Evolutionary conservation across 2,888 invertebrate species (phyloP), one percentile per base, ranked within the genome.

Genomic region (Pristionchus mayeri): DNA sequence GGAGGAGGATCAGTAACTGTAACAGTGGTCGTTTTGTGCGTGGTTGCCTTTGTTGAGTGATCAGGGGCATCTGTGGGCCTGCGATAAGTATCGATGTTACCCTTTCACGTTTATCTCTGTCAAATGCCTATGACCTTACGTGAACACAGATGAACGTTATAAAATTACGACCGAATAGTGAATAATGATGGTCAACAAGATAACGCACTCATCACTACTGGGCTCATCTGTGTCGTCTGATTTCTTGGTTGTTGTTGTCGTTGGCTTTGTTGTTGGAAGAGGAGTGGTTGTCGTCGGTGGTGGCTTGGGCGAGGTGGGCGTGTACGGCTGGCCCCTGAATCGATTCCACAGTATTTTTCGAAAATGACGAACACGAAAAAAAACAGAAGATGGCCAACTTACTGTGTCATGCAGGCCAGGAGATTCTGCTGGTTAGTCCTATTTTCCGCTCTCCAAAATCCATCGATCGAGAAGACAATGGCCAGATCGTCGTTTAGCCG

Each of bases 351-450:
- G 57, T 44, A n/a, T n/a, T 44, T 44, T 44, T 44, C 6, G 44
- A 44, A 13, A 44, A 44, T 21, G 24, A 57, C 24, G 9, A 13
- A 48, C 48, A 21, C 18, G n/a, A 52, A 50, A 50, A 50, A 50
- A 50, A 16, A 50, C 11, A 1, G 11, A 16, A 11, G 6, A 44
- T 44, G 54, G 54, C 7, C n/a, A 27, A 57, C 60, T 13, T 13
- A 67, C 67, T 40, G 7, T 67, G 18, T 34, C 67, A 67, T 67
- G 67, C 67, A 67, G 13, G 27, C 67, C 67, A 67, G 21, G 37
- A 67, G 34, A 16, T 4, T 37, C 37, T 21, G 37, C 67, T 27
- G 18, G 21, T 37, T 34, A 2, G 2, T 67, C 6, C n/a, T 34
- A 9, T 34, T 13, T 4, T 11, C 18, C 3, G 67, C 24, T 21